A percentile compares a stretch with the other conserved stretches of the same genome.
phyloP scores from a whole-genome alignment of 2,888 invertebrate species.

The Drosophila mulleri region DNA sequence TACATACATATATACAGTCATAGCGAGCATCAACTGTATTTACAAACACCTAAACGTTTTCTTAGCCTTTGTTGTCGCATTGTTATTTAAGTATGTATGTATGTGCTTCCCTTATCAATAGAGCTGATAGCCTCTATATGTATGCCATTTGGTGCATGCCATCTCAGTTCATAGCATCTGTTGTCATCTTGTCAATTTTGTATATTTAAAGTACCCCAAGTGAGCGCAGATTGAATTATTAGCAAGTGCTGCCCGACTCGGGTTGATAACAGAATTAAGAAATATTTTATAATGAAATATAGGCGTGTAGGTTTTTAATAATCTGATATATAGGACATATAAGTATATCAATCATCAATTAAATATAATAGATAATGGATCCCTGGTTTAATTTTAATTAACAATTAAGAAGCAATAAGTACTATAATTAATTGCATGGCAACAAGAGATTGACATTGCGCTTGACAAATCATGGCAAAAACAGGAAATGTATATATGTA shows the following conservation, averaged over 20 bases:
- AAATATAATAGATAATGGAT: neutral
- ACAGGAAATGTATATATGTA: conserved; percentile 28
- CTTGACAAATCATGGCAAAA: conserved; percentile 37
- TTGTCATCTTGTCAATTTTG: conserved; percentile 16
- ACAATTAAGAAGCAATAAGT: neutral
- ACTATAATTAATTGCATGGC: neutral
- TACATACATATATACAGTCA: neutral
- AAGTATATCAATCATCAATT: neutral
- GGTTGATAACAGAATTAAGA: neutral
- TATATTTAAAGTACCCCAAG: conserved; percentile 2
- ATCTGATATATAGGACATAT: neutral
- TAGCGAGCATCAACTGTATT: neutral
- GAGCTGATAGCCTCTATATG: conserved; percentile 27
- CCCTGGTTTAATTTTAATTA: neutral
- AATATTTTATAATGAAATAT: neutral
- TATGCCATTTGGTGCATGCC: neutral
- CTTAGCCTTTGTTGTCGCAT: neutral
- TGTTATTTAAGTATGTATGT: neutral
- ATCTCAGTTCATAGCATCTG: conserved; percentile 6
- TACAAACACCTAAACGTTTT: neutral
- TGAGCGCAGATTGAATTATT: neutral
- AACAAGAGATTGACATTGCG: conserved; percentile 21
- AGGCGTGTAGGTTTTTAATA: neutral
- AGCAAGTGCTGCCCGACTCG: neutral
- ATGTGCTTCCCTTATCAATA: conserved; percentile 32